Evolutionary conservation across 1,140 invertebrate genomes (phyloP).

Genomic region (Augochlora pura): DNA sequence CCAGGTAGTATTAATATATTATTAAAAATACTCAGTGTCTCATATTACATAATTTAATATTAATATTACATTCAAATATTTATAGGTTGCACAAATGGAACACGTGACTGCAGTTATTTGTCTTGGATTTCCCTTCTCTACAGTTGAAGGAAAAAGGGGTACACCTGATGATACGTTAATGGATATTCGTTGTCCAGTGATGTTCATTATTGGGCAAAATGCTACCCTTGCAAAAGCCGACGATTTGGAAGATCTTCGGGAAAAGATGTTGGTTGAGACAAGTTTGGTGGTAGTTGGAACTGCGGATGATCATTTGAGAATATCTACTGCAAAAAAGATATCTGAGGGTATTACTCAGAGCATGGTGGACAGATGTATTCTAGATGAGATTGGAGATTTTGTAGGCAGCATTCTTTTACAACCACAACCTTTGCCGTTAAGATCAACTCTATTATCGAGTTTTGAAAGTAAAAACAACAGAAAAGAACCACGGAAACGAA

Average conservation of each 20-base stretch:
- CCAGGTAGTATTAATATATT: slow-evolving; percentile 75
- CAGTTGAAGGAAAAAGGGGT: slow-evolving; percentile 88
- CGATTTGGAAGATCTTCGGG: slow-evolving; percentile 89
- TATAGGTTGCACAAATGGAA: slow-evolving; percentile 82
- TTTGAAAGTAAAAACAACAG: slow-evolving; percentile 64
- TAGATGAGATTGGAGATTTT: slow-evolving; percentile 85
- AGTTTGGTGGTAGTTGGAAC: slow-evolving; percentile 90
- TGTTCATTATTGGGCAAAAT: slow-evolving; percentile 91
- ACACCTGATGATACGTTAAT: slow-evolving; percentile 89
- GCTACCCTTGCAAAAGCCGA: slow-evolving; percentile 84
- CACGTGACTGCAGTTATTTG: slow-evolving; percentile 88
- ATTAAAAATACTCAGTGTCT: neutral
- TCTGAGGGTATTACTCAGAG: slow-evolving; percentile 89
- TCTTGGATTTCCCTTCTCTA: slow-evolving; percentile 89
- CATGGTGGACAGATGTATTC: slow-evolving; percentile 90
- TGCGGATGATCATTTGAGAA: slow-evolving; percentile 88
- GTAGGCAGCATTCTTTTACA: slow-evolving; percentile 82
- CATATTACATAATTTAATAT: neutral
- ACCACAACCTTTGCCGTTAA: slow-evolving; percentile 82
- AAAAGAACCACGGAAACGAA: slow-evolving; percentile 72
- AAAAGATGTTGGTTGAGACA: slow-evolving; percentile 88
- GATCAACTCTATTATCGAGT: slow-evolving; percentile 71
- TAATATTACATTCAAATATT: slow-evolving; percentile 24
- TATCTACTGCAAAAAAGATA: slow-evolving; percentile 86
- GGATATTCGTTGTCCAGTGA: slow-evolving; percentile 87